Evolutionary conservation across 2,797 vertebrate genomes (phyloP), one percentile per base, ranked within the genome.

Genomic region (Trematomus bernacchii): DNA sequence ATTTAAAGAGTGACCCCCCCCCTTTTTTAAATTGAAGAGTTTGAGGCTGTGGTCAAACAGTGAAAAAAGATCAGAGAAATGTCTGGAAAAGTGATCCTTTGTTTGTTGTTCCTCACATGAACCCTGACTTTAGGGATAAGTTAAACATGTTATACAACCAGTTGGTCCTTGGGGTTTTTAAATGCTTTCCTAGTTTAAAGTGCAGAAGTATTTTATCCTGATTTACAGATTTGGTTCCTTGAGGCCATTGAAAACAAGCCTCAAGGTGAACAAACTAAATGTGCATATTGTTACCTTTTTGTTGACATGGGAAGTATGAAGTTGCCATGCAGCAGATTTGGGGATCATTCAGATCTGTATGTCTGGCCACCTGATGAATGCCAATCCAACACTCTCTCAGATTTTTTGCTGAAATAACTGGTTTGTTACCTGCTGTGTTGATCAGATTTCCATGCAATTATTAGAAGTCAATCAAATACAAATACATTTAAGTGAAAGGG

Each of bases 171-270:
- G 0, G 47, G 18, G 9, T n/a, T 50, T 50, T 2, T 18, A 50
- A 50, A 50, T 50, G 47, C 47, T 0, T 10, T 50, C 48, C 48
- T n/a, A 0, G 48, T 10, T n/a, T n/a, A 37, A 50, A n/a, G n/a
- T 1, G 18, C n/a, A 18, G 48, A 51, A 51, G 19, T 51, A 19
- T 51, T 19, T 51, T 19, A 12, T 19, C n/a, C 48, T 0, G n/a
- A 51, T 19, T 19, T 19, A 21, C 0, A 51, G 48, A 51, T 21
- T 21, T 51, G 48, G n/a, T 19, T 2, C 19, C 48, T 51, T 21
- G n/a, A 10, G 48, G 0, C 18, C 10, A 19, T 18, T 0, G 0
- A n/a, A 50, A 50, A 50, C 48, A 50, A 33, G 33, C 33, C 33
- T 33, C 33, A 33, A 33, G 33, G 7, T 33, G 33, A 33, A 33